These are phyloP conservation scores for Mandrillus leucophaeus DNA, from an alignment of 2,113 vertebrate genomes.

Conservation along the genomic window DNA sequence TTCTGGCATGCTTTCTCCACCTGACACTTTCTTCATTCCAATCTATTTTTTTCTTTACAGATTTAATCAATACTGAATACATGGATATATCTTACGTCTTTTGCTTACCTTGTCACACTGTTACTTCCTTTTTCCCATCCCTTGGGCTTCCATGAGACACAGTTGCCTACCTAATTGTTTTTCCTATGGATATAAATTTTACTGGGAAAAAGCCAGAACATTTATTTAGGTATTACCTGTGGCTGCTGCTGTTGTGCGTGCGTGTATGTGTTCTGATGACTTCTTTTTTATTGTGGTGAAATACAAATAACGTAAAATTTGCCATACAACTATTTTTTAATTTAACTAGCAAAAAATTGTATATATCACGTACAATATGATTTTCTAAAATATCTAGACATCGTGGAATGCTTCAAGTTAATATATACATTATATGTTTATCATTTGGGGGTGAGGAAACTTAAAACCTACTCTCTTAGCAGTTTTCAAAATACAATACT, in stretches of 20 bases:
- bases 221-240: not conserved
- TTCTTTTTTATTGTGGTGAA: not conserved
- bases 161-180: not conserved
- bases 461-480: not conserved
- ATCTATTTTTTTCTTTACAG: not conserved
- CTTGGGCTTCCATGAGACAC: not conserved
- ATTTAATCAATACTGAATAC: not conserved
- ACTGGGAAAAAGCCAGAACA: not conserved
- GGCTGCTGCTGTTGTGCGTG: not conserved
- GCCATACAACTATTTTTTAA: not conserved
- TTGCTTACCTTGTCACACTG: not conserved
- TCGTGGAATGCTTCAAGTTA: not conserved
- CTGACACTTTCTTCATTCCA: not conserved
- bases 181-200: not conserved
- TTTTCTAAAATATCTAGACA: not conserved
- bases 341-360: not conserved
- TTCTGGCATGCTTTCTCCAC: not conserved
- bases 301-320: not conserved
- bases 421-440: not conserved
- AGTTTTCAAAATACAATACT: not conserved
- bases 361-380: not conserved
- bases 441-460: not conserved
- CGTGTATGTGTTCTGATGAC: not conserved
- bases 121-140: not conserved
- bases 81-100: not conserved